A percentile compares a stretch with the other conserved stretches of the same genome.
Evolutionary conservation across 2,797 vertebrate genomes (phyloP).

Genomic region (Poecile montanus): DNA sequence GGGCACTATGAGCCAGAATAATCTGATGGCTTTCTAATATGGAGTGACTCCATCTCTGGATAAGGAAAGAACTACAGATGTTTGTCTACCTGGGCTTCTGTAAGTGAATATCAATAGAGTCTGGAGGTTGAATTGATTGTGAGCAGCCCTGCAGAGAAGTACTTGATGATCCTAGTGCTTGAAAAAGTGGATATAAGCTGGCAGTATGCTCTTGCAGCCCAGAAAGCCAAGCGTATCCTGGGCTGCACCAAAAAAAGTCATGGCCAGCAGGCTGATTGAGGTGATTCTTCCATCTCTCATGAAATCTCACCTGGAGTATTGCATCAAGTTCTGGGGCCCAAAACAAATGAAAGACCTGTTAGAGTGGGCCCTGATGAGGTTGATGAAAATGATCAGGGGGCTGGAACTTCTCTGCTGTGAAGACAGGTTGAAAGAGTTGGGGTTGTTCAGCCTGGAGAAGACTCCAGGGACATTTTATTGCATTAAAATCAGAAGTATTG

Average conservation of each 20-base stretch:
- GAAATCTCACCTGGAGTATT: not conserved
- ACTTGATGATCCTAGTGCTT: not conserved
- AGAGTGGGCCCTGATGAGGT: not conserved
- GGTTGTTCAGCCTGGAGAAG: not conserved
- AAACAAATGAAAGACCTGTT: not conserved
- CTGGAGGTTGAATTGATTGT: not conserved
- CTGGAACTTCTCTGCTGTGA: not conserved
- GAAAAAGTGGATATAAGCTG: not conserved
- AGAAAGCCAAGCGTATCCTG: not conserved
- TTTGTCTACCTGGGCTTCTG: not conserved
- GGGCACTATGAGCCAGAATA: not conserved
- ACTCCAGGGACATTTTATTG: not conserved
- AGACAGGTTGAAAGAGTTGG: not conserved
- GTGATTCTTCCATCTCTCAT: not conserved
- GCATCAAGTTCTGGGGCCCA: not conserved
- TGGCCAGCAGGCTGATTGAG: not conserved
- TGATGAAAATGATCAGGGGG: accelerated
- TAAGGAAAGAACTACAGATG: not conserved
- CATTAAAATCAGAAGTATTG: not conserved
- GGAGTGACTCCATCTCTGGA: not conserved
- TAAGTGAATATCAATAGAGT: not conserved
- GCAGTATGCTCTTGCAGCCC: not conserved
- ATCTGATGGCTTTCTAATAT: not conserved
- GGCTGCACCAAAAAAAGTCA: accelerated
- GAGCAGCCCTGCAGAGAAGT: not conserved